These are phyloP conservation scores for Riptortus pedestris DNA, from an alignment of 1,140 invertebrate genomes.

Conservation along the genomic window DNA sequence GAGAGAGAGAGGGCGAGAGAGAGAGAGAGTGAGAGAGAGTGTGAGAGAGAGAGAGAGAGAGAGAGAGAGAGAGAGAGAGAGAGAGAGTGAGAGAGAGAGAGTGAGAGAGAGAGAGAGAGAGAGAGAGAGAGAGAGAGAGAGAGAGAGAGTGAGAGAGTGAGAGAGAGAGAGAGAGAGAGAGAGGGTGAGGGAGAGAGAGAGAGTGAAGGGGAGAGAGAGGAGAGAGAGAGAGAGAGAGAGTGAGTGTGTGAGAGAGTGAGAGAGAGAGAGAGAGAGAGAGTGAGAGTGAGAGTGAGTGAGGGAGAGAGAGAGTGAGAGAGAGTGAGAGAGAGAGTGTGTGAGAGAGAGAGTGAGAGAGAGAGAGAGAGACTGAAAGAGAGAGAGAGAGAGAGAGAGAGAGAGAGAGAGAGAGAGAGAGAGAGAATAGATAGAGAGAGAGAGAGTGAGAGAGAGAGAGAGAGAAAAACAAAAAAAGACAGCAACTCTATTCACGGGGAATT, in stretches of 20 bases:
- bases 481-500: neutral
- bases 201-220: neutral
- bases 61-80: conserved; percentile 7
- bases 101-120: neutral
- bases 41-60: conserved; percentile 3
- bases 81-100: neutral
- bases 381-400: conserved; percentile 7
- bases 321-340: conserved; percentile 4
- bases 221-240: conserved; percentile 6
- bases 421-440: too few species aligned
- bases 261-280: conserved; percentile 11
- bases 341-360: neutral
- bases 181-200: neutral
- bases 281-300: too few species aligned
- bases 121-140: neutral
- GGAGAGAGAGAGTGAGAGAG: conserved; percentile 1
- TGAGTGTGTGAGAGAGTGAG: neutral
- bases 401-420: conserved; percentile 3
- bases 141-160: neutral
- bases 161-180: neutral
- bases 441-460: neutral
- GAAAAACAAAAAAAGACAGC: neutral
- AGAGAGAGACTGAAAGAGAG: too few species aligned
- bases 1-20: conserved; percentile 3
- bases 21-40: neutral